A percentile compares a stretch with the other conserved stretches of the same genome.
Evolutionary conservation across 2,113 vertebrate genomes (phyloP).

Genomic region (Orycteropus afer): DNA sequence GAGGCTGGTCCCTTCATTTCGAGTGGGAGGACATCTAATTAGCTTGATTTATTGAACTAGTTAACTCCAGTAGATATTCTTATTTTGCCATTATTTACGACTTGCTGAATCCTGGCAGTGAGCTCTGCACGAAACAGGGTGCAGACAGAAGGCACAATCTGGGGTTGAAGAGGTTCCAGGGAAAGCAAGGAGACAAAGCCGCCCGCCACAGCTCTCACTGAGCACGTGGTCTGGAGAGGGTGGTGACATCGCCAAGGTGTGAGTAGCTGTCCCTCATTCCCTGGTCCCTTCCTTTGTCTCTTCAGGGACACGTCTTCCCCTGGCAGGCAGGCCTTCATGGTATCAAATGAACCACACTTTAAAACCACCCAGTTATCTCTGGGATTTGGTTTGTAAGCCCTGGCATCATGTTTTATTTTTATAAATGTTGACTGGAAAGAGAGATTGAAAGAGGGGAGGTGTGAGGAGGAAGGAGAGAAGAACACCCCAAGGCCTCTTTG

Average conservation of each 20-base stretch:
- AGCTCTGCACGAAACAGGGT: not conserved
- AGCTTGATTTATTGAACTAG: constrained; percentile 41
- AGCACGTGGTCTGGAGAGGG: not conserved
- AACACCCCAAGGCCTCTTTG: constrained; percentile 34
- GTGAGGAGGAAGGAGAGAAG: constrained; percentile 31
- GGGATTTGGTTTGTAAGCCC: not conserved
- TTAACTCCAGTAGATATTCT: constrained; percentile 8
- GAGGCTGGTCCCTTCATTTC: constrained; percentile 61
- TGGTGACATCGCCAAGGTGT: not conserved
- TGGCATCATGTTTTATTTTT: constrained; percentile 50
- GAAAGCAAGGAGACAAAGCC: not conserved
- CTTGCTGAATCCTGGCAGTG: constrained; percentile 45
- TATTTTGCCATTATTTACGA: constrained; percentile 57
- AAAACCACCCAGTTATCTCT: not conserved
- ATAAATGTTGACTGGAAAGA: not conserved
- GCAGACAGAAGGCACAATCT: not conserved
- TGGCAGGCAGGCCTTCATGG: not conserved
- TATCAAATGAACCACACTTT: not conserved
- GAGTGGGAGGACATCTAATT: constrained; percentile 66
- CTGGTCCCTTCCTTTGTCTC: not conserved
- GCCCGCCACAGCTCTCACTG: not conserved
- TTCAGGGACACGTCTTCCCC: not conserved
- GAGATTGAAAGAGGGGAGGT: not conserved
- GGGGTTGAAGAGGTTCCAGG: not conserved
- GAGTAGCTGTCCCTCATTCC: not conserved